Percentiles rank a stretch among this genome's conserved stretches.
phyloP scores from a whole-genome alignment of 1,140 invertebrate genomes.

The Protaetia brevitarsis region DNA sequence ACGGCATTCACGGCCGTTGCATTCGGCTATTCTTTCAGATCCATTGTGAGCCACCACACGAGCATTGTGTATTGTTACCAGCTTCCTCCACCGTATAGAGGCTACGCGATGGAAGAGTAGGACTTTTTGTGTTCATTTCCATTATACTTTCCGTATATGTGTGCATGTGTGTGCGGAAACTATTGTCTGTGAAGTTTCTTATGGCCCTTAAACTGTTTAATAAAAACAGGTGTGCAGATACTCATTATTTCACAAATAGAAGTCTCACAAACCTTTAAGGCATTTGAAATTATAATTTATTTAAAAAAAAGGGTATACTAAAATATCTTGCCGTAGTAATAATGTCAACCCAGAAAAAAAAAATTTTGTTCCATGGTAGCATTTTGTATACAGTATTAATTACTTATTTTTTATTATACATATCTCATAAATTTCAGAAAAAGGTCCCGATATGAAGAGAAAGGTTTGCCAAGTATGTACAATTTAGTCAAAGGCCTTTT shows the following conservation, averaged over 20 bases:
- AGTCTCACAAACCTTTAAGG: not conserved
- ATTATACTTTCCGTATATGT: conserved; percentile 35
- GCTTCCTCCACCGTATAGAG: conserved; percentile 30
- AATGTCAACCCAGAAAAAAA: too few relatives aligned
- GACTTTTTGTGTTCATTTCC: conserved; percentile 42
- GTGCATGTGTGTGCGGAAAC: conserved; percentile 37
- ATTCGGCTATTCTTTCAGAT: conserved; percentile 41
- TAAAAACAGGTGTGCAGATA: not conserved
- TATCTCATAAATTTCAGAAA: too few relatives aligned
- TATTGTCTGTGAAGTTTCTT: conserved; percentile 38
- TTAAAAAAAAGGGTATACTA: not conserved
- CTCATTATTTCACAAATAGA: not conserved
- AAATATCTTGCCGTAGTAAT: too few relatives aligned
- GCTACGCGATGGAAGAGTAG: conserved; percentile 32
- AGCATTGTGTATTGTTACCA: conserved; percentile 41
- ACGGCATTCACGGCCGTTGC: conserved; percentile 39
- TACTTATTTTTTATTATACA: too few relatives aligned
- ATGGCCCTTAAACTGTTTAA: conserved; percentile 35
- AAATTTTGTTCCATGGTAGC: too few relatives aligned
- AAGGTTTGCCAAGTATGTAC: too few relatives aligned
- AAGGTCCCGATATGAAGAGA: too few relatives aligned
- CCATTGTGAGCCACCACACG: conserved; percentile 35
- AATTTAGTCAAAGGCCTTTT: too few relatives aligned
- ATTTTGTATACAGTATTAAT: too few relatives aligned
- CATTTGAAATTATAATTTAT: not conserved